Evolutionary conservation across 1,140 invertebrate genomes (phyloP), one percentile per base, ranked within the genome.

Genomic region (Drosophila willistoni): DNA sequence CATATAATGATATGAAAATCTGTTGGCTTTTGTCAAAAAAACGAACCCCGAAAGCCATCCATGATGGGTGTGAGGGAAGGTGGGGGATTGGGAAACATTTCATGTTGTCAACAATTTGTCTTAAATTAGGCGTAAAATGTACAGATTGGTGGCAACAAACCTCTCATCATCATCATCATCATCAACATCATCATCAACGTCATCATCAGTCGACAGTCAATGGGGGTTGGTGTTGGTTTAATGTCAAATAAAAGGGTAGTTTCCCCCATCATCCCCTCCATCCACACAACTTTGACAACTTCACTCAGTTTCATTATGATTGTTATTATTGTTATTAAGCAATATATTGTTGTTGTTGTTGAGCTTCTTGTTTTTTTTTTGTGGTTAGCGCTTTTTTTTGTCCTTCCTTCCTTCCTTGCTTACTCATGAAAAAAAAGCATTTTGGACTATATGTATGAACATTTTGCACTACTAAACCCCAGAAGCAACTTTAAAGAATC

Each of bases 81-180:
- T 29, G 41, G 22, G 22, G n/a, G 12, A 17, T 5, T n/a, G 9
- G 36, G 33, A 63, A 47, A 68, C 47, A 68, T 73, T 76, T n/a
- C 80, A 85, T 81, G 74, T 81, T 78, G 78, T 81, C 82, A 85
- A 86, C 83, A 87, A 87, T 87, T 87, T 89, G 84, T 86, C 83
- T 87, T 83, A 87, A 87, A 87, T 87, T 87, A 87, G 84, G 83
- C 83, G 84, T 87, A 87, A 87, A 87, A 87, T 87, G 68, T 68
- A 82, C 83, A 87, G 83, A 87, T 87, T 87, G 83, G 66, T 64
- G 73, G 55, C 74, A 79, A 84, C 61, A 80, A 79, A 55, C 55
- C 39, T 17, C 64, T 78, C 77, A 79, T 76, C 78, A 80, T 34
- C 47, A 64, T 41, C 71, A 75, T 56, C 14, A 29, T 29, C 29